Evolutionary conservation across 2,797 vertebrate genomes (phyloP).

Genomic region (Sebastes minor): DNA sequence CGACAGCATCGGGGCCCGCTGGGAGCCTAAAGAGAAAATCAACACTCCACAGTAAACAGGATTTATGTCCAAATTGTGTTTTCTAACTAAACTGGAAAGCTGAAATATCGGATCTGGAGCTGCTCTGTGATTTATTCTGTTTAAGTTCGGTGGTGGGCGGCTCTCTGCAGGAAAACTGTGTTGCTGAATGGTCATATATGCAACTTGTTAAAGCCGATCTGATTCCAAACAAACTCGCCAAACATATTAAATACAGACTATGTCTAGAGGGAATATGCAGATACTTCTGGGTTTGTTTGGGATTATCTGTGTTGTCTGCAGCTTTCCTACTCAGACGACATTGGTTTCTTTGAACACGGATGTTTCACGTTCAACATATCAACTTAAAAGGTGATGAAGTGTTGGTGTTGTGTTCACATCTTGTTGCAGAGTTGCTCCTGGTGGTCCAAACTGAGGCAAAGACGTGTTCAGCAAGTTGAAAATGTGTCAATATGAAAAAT

Average conservation of each 20-base stretch:
- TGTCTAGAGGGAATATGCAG: background rate
- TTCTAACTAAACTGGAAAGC: conserved; percentile 37
- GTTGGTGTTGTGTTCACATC: background rate
- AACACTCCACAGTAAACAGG: conserved; percentile 41
- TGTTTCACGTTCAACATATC: background rate
- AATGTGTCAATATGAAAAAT: background rate
- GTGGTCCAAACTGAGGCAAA: background rate
- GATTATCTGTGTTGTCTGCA: background rate
- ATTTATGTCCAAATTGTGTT: conserved; percentile 54
- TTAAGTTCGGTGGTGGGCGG: background rate
- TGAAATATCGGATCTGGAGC: conserved; percentile 13
- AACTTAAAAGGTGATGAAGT: background rate
- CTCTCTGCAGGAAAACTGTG: background rate
- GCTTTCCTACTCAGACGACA: background rate
- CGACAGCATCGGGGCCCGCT: conserved; percentile 10
- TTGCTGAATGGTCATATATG: background rate
- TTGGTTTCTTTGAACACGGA: background rate
- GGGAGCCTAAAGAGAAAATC: conserved; percentile 56
- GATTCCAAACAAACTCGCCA: background rate
- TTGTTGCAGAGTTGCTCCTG: background rate
- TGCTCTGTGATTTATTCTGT: conserved; percentile 16
- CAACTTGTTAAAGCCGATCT: background rate
- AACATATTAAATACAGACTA: background rate
- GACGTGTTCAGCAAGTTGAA: background rate
- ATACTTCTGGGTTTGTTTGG: background rate